Percentiles rank a stretch among this genome's conserved stretches.
Evolutionary conservation across 2,888 invertebrate genomes (phyloP).

Genomic region (Euclidia mi): DNA sequence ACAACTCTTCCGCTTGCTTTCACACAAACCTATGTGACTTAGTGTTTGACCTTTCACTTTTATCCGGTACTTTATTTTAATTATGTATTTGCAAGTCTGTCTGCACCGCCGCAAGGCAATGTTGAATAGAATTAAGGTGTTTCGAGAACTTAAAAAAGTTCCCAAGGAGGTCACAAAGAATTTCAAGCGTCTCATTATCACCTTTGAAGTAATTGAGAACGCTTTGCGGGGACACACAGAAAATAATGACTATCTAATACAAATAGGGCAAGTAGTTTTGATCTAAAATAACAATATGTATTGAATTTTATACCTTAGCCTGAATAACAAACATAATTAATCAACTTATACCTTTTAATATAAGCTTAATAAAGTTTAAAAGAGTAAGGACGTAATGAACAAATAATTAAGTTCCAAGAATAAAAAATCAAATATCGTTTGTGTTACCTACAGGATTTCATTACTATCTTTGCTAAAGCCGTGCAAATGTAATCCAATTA

Average conservation of each 20-base stretch:
- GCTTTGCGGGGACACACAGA: constrained; percentile 7
- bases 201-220: constrained; percentile 25
- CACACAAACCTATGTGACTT: constrained; percentile 37
- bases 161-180: constrained; percentile 24
- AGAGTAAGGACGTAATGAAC: too few relatives aligned
- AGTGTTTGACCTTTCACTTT: constrained; percentile 41
- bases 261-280: not conserved
- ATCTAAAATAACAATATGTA: not conserved
- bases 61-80: constrained; percentile 55
- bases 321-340: too few relatives aligned
- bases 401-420: too few relatives aligned
- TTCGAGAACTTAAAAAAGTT: constrained; percentile 34
- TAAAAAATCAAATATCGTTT: too few relatives aligned
- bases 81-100: constrained; percentile 33
- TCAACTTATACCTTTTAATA: too few relatives aligned
- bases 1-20: constrained; percentile 48
- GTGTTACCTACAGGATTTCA: too few relatives aligned
- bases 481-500: too few relatives aligned
- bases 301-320: not conserved
- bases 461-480: too few relatives aligned
- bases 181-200: constrained; percentile 38
- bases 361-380: too few relatives aligned
- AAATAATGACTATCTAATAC: constrained; percentile 5
- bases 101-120: constrained; percentile 12
- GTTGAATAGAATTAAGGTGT: constrained; percentile 22